Evolutionary conservation across 2,113 vertebrate genomes (phyloP).

Genomic region (Megatriorchis doriae): DNA sequence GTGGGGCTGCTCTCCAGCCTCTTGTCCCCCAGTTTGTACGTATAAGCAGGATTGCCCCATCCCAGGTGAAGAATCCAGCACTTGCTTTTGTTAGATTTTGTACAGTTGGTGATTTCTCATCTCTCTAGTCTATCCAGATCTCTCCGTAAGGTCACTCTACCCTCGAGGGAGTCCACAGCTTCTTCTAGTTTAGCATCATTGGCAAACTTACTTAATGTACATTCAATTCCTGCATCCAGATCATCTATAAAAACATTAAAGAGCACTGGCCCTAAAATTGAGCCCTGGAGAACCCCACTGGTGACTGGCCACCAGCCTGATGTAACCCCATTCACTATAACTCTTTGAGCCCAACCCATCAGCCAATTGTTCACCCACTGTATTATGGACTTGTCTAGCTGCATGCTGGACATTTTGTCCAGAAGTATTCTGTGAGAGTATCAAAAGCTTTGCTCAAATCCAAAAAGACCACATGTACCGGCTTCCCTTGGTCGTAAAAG

Average conservation of each 20-base stretch:
- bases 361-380: neutral
- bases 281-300: neutral
- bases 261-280: neutral
- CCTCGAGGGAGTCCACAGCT: neutral
- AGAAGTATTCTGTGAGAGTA: neutral
- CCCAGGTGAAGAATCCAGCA: neutral
- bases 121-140: neutral
- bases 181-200: neutral
- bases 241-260: neutral
- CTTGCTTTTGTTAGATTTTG: neutral
- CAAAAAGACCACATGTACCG: neutral
- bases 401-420: neutral
- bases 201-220: neutral
- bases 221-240: neutral
- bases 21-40: accelerated
- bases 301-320: no score
- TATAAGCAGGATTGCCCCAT: neutral
- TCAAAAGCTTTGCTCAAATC: neutral
- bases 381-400: neutral
- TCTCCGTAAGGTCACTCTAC: neutral
- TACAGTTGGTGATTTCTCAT: neutral
- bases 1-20: neutral
- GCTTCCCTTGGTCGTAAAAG: neutral
- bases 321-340: neutral
- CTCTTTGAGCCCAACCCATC: no score